These are phyloP conservation scores for Pseudomugil tenellus DNA, from an alignment of 2,797 vertebrate genomes.

Conservation along the genomic window DNA sequence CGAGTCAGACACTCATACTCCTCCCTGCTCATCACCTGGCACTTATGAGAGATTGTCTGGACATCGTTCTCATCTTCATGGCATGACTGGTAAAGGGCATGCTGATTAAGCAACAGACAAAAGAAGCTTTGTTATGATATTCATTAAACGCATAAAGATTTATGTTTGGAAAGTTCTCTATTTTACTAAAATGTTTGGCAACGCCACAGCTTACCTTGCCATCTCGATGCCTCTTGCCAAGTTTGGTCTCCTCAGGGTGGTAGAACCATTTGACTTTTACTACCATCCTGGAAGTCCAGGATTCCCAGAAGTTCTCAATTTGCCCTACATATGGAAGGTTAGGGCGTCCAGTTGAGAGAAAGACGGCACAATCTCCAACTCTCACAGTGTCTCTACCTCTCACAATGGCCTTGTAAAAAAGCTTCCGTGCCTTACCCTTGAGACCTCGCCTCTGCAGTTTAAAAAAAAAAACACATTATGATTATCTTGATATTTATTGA, in stretches of 20 bases:
- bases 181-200: not conserved
- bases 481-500: constrained; percentile 12
- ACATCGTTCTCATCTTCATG: constrained; percentile 98
- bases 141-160: not conserved
- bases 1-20: constrained; percentile 95
- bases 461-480: constrained; percentile 25
- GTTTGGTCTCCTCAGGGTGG: constrained; percentile 96
- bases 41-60: constrained; percentile 99
- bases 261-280: constrained; percentile 99
- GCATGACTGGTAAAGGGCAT: constrained; percentile 96
- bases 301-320: constrained; percentile 98
- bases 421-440: constrained; percentile 95
- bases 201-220: constrained; percentile 77
- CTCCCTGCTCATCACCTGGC: constrained; percentile 94
- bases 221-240: constrained; percentile 92
- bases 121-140: not conserved
- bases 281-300: constrained; percentile 97
- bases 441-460: constrained; percentile 90
- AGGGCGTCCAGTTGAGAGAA: constrained; percentile 93
- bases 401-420: constrained; percentile 97
- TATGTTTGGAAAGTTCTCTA: not conserved
- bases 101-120: constrained; percentile 73
- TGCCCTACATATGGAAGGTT: constrained; percentile 95
- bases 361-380: constrained; percentile 95
- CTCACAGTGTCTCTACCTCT: constrained; percentile 92